Percentiles rank a stretch among this genome's conserved stretches.
These are phyloP conservation scores for Meandrina meandrites DNA, from an alignment of 92 coral and sea anemone species.

Conservation along the genomic window DNA sequence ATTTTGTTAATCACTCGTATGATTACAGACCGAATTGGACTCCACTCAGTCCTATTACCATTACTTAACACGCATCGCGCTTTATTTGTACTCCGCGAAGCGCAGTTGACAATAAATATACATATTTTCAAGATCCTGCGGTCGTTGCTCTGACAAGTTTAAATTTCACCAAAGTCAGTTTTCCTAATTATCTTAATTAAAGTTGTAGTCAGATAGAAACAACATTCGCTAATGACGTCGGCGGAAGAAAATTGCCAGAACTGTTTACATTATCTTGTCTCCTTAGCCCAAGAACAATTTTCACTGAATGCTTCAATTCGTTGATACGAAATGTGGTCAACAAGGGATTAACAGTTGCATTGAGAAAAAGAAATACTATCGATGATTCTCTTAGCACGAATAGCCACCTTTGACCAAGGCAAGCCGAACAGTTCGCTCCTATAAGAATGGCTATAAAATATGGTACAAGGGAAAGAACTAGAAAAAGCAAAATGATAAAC, in stretches of 20 bases:
- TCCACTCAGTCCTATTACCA: no score
- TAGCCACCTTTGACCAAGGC: not conserved
- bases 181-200: no score
- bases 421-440: not conserved
- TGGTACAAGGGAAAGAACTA: not conserved
- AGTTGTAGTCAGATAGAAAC: not conserved
- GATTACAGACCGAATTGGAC: no score
- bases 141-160: no score
- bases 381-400: not conserved
- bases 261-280: not conserved
- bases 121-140: no score
- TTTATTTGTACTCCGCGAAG: no score
- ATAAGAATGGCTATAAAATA: not conserved
- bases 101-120: no score
- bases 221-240: not conserved
- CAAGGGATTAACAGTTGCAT: conserved; percentile 2
- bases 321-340: conserved; percentile 17
- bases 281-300: not conserved
- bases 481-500: conserved; percentile 5
- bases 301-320: conserved; percentile 7
- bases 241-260: not conserved
- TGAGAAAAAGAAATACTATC: not conserved
- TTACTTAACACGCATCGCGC: no score
- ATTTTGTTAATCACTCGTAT: no score
- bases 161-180: no score